Evolutionary conservation across 1,140 invertebrate genomes (phyloP).

Genomic region (Phymorhynchus buccinoides): DNA sequence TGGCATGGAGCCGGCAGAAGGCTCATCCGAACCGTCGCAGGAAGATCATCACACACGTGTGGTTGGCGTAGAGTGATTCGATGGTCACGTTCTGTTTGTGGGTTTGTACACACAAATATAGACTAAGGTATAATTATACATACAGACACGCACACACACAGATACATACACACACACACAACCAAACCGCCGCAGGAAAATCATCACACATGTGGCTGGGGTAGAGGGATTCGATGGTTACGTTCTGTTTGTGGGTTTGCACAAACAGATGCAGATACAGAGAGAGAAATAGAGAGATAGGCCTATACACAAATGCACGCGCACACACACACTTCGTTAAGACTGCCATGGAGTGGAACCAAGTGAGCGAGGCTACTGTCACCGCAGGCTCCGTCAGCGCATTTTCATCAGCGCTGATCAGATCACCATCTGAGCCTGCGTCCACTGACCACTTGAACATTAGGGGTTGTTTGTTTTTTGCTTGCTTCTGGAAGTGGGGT

Average conservation of each 20-base stretch:
- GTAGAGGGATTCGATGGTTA: constrained; percentile 65
- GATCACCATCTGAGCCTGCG: too few species aligned
- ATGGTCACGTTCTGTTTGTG: constrained; percentile 60
- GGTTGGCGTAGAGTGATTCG: constrained; percentile 68
- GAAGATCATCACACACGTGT: constrained; percentile 78
- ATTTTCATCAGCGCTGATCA: too few species aligned
- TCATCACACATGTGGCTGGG: constrained; percentile 75
- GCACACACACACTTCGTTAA: neutral
- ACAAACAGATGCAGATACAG: too few species aligned
- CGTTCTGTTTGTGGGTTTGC: constrained; percentile 50
- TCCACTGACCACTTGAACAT: too few species aligned
- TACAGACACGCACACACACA: neutral
- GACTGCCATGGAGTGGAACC: too few species aligned
- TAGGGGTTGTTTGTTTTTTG: too few species aligned
- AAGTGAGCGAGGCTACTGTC: too few species aligned
- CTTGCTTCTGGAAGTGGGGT: too few species aligned
- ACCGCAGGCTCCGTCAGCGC: too few species aligned
- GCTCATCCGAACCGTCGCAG: constrained; percentile 81
- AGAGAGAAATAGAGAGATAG: neutral
- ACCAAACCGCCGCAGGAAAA: constrained; percentile 79
- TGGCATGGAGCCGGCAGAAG: constrained; percentile 79
- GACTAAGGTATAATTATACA: neutral
- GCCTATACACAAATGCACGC: neutral
- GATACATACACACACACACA: neutral
- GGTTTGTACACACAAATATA: too few species aligned